Percentiles rank a stretch among this genome's conserved stretches.
Conservation (phyloP, 2,888 invertebrate genomes). For the Ichneumoninae sp. region DNA sequence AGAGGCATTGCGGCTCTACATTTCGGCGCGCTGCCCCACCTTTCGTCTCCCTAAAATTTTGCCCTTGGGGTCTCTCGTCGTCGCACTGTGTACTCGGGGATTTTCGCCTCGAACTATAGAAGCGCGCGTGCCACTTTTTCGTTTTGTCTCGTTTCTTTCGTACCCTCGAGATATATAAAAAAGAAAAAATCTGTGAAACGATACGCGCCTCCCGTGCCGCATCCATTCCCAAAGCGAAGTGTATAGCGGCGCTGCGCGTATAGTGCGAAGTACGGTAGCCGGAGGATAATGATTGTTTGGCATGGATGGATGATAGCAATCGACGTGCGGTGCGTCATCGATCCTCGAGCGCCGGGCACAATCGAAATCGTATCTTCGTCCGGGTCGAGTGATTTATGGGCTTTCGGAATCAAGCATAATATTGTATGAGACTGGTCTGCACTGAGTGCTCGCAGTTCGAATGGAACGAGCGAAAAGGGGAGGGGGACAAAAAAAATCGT, state of each 20-base stretch:
- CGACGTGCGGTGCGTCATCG: conserved; percentile 24
- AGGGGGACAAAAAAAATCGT: neutral
- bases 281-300: conserved; percentile 48
- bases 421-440: neutral
- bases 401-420: conserved; percentile 30
- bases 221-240: conserved; percentile 3
- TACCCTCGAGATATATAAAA: conserved; percentile 27
- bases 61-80: neutral
- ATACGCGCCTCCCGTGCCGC: conserved; percentile 4
- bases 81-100: neutral
- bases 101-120: conserved; percentile 6
- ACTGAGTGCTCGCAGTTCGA: neutral
- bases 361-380: conserved; percentile 30
- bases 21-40: neutral
- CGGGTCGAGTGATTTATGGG: conserved; percentile 34
- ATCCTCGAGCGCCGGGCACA: neutral
- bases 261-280: neutral
- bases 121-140: conserved; percentile 62
- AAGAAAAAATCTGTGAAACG: neutral
- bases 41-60: conserved; percentile 15
- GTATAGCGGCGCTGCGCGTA: neutral
- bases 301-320: conserved; percentile 51
- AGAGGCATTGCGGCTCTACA: conserved; percentile 4
- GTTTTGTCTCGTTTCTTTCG: conserved; percentile 36
- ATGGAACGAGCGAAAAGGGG: neutral